Evolutionary conservation across 2,888 invertebrate species (phyloP).

Genomic region (Ormyrus nitidulus): DNA sequence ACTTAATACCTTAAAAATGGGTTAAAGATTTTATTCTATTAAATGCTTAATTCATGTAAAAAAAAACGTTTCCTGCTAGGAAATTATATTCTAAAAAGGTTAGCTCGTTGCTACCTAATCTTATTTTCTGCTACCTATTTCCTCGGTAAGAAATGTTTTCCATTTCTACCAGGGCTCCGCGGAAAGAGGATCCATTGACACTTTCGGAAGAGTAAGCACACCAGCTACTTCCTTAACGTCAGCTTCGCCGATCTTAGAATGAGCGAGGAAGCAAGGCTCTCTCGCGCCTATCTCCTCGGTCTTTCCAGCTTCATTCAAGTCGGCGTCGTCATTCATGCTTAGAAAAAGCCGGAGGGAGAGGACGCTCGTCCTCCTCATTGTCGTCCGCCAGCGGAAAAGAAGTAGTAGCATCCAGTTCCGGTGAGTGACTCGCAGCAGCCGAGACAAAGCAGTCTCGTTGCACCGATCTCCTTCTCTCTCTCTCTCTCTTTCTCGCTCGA

Average conservation of each 20-base stretch:
- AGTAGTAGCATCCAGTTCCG: slow-evolving; percentile 58
- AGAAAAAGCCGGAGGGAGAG: not conserved
- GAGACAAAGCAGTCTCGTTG: slow-evolving; percentile 18
- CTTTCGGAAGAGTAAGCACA: not conserved
- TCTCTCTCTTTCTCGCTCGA: not conserved
- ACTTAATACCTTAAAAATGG: too few species aligned
- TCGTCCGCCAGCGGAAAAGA: slow-evolving; percentile 44
- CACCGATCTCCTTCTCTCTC: not conserved
- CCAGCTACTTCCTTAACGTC: slow-evolving; percentile 22
- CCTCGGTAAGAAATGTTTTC: too few species aligned
- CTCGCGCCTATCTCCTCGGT: not conserved
- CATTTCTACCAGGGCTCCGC: too few species aligned
- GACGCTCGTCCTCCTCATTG: slow-evolving; percentile 35
- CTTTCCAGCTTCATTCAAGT: not conserved
- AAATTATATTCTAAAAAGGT: too few species aligned
- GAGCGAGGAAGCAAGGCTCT: slow-evolving; percentile 9
- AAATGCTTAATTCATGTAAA: too few species aligned
- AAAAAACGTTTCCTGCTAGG: too few species aligned
- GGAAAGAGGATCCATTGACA: not conserved
- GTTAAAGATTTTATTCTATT: too few species aligned
- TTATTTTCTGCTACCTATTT: too few species aligned
- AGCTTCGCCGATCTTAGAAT: not conserved
- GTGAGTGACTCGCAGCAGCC: slow-evolving; percentile 53
- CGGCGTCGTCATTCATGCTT: slow-evolving; percentile 11
- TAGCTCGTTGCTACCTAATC: too few species aligned